Conservation (phyloP, 2,888 invertebrate species). For the Dynastes grantii region DNA sequence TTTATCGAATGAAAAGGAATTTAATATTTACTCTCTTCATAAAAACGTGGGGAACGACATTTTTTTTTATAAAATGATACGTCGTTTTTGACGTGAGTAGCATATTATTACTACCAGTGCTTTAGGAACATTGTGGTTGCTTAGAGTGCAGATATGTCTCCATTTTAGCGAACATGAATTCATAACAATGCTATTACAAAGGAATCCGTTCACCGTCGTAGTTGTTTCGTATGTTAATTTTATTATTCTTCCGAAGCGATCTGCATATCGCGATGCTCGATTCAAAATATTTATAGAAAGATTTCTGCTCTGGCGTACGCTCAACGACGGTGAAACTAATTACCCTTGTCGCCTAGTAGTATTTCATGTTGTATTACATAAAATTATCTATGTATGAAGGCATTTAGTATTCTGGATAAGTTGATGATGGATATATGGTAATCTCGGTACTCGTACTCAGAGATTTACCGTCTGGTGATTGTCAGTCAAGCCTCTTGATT, state of each 20-base stretch:
- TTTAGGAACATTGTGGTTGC: neutral
- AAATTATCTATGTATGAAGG: constrained; percentile 22
- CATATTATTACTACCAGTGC: neutral
- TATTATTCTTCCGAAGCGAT: constrained; percentile 34
- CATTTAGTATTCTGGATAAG: constrained; percentile 30
- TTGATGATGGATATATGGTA: constrained; percentile 17
- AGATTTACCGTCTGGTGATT: constrained; percentile 6
- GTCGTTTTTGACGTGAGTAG: neutral
- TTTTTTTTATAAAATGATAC: neutral
- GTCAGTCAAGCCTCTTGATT: neutral
- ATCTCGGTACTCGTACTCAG: constrained; percentile 1
- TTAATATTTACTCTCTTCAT: no score
- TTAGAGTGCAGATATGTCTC: constrained; percentile 9
- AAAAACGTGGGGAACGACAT: neutral
- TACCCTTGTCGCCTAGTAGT: constrained; percentile 33
- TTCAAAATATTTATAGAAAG: constrained; percentile 36
- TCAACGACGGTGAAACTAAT: constrained; percentile 21
- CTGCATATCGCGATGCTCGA: constrained; percentile 29
- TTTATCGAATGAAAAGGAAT: no score
- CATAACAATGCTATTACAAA: constrained; percentile 30
- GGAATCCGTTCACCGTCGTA: constrained; percentile 16
- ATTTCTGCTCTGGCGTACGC: constrained; percentile 21
- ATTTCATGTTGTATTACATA: constrained; percentile 26
- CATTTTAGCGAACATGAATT: constrained; percentile 30
- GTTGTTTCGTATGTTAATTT: constrained; percentile 40